Conservation (phyloP, 2,888 invertebrate species). For the Epicampocera succincta region DNA sequence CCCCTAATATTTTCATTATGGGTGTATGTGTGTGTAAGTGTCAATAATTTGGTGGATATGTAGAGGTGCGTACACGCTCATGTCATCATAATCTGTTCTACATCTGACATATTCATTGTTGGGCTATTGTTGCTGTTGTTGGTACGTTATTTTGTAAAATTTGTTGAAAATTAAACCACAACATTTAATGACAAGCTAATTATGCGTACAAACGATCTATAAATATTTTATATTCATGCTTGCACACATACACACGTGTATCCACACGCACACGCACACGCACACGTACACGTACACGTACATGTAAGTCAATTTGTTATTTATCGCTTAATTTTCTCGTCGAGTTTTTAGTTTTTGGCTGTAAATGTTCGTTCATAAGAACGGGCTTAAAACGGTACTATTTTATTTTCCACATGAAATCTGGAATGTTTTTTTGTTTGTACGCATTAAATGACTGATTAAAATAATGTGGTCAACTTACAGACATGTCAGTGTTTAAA, state of each 20-base stretch:
- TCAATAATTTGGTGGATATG: background rate
- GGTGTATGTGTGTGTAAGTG: background rate
- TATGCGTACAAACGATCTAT: conserved; percentile 81
- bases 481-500: conserved; percentile 17
- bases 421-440: background rate
- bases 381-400: too few species aligned
- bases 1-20: background rate
- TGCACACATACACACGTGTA: too few species aligned
- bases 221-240: conserved; percentile 75
- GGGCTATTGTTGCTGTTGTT: conserved; percentile 18
- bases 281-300: conserved; percentile 34
- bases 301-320: conserved; percentile 65
- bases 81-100: conserved; percentile 52
- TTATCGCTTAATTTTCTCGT: conserved; percentile 62
- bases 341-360: conserved; percentile 7
- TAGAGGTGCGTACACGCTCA: conserved; percentile 35
- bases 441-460: conserved; percentile 55
- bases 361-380: too few species aligned
- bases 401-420: conserved; percentile 2
- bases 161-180: conserved; percentile 74
- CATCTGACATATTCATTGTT: conserved; percentile 57
- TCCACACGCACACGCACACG: too few species aligned
- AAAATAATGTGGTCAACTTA: conserved; percentile 61
- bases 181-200: conserved; percentile 80
- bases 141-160: conserved; percentile 57